Conservation (phyloP, 1,140 invertebrate species). For the Penaeus indicus region DNA sequence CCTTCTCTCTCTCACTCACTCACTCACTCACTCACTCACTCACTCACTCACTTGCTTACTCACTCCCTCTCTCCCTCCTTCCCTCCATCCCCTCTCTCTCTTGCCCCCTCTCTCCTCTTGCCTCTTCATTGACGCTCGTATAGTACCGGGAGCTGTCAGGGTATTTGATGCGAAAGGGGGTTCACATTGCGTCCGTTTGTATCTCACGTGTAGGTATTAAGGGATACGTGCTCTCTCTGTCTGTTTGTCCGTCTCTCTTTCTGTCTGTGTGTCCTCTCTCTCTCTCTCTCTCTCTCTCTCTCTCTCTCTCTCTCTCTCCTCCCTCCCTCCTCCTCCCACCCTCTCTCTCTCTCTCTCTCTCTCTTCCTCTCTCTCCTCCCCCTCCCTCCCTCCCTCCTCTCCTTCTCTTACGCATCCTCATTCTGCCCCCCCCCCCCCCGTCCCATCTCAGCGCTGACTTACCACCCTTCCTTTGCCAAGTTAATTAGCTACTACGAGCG, state of each 20-base stretch:
- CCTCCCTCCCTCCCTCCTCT: background rate
- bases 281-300: background rate
- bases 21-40: background rate
- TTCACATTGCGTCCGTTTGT: no score
- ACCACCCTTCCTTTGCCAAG: constrained; percentile 12
- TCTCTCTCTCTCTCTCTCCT: background rate
- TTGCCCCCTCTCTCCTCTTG: no score
- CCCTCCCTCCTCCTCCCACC: background rate
- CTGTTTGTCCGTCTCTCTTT: no score
- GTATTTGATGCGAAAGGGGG: no score
- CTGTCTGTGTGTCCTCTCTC: background rate
- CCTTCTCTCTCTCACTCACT: background rate
- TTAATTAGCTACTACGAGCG: constrained; percentile 26
- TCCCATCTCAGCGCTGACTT: background rate
- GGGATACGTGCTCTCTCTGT: no score
- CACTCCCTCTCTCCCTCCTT: background rate
- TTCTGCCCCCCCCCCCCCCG: background rate
- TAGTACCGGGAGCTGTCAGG: no score
- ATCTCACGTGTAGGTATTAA: no score
- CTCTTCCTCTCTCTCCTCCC: background rate
- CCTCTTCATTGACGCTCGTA: no score
- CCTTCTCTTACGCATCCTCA: background rate
- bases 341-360: background rate
- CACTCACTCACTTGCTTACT: background rate
- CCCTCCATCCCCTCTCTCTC: no score